Base-by-base conservation (phyloP, 2,888 invertebrate species). In the Ochropleura leucogaster region DNA sequence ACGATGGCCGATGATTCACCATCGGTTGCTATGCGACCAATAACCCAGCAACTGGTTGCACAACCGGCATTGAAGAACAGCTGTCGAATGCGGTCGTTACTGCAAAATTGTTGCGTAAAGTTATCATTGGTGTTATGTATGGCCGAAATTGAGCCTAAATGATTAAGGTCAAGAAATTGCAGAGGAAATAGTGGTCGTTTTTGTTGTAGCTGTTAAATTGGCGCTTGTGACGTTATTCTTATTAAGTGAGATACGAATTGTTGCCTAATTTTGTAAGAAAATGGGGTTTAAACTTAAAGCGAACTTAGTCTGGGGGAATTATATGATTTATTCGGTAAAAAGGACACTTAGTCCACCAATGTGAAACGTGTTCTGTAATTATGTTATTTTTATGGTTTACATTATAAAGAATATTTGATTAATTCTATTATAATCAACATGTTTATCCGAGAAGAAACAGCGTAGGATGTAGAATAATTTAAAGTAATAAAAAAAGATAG, bases 1-100 rank as follows among this genome's bases (percentile, higher is more conserved):
- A 62, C 74, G 74, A 40, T 44, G 71, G 75, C 62, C 74, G 30
- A 42, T 40, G 20, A 57, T 47, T 40, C 44, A 44, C 46, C 60
- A 71, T 66, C 67, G 57, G 86, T 85, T 85, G 80, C 86, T 86
- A 84, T 47, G 86, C 86, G 44, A 63, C 77, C 18, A 53, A 16
- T 62, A 74, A 67, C 69, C 14, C 44, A 69, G 74, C 71, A 68
- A 73, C 65, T 55, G 57, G 64, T 85, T 86, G 71, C 77, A 53
- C 65, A 85, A 85, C 67, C 53, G 77, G 5, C 86, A 84, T 86
- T 84, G 82, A 84, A 44, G 74, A 80, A 78, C 72, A 79, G 74
- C 74, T 82, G 82, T 69, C n/a, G 72, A 76, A 84, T 60, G 75
- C 72, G 75, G 73, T 46, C 75, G 68, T 82, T 74, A 72, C 55